Base-by-base conservation (phyloP, 2,113 vertebrate genomes). In the Tetrax tetrax region DNA sequence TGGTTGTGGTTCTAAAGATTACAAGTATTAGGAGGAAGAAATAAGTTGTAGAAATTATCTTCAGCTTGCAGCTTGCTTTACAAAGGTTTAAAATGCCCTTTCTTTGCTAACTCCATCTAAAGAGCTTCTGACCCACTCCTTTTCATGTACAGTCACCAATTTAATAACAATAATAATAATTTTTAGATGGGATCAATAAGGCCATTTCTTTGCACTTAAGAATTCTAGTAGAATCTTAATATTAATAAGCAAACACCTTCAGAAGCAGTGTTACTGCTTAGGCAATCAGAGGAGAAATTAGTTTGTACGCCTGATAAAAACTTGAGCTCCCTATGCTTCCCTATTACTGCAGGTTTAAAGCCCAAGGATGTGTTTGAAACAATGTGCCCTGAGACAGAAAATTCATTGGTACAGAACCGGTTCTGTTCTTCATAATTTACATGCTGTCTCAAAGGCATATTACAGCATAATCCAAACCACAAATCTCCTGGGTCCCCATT, bases 41-140 rank as follows among this genome's bases (percentile, higher is more conserved):
- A 97, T 76, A 97, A 96, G 38, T 96, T 95, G 93, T 85, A 84
- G 68, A 97, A 97, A 98, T 98, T 97, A 98, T 98, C 97, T 98
- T 95, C 54, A 82, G 68, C 76, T 90, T 96, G 93, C 97, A 98
- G 97, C 94, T 97, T 97, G 96, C 71, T 97, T 97, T 94, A 90
- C 87, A 97, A 96, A 98, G 95, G 84, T 95, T 98, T 96, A 50
- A 96, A 98, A 94, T 47, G 38, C 61, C 66, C 37, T 97, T 97
- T 96, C 63, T 96, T 91, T 87, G 27, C 76, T 56, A 87, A 84
- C 38, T 90, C 56, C 71, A 74, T 83, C 81, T 96, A 93, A 96
- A 89, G 91, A 96, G 87, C 59, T 89, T 85, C 83, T 93, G 75
- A 92, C 72, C 56, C 11, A 64, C 27, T 53, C 29, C 64, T 92